Base-by-base conservation (phyloP, 2,888 invertebrate species). In the Meta bourneti region DNA sequence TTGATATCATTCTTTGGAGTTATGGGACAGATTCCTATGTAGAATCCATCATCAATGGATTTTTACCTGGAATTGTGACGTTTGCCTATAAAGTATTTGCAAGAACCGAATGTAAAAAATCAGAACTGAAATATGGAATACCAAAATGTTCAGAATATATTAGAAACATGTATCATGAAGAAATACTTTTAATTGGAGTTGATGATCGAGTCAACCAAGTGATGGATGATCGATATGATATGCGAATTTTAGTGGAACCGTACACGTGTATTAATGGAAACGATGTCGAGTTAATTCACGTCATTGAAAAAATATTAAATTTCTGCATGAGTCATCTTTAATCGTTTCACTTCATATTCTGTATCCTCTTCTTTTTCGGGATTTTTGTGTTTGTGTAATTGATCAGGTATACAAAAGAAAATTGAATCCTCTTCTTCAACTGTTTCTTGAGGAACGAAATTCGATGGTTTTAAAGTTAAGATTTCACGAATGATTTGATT, bases 141-240 rank as follows among this genome's bases (percentile, higher is more conserved):
- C 7, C 11, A 0, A 79, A 79, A 11, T 52, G 54, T 9, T 79
- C 79, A 20, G 79, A 79, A 79, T 20, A 54, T 13, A 79, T 79
- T 19, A 2, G 79, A 11, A 61, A 69, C 6, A 48, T 9, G 49
- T 81, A 49, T 69, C 0, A 9, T 6, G 34, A 70, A 81, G 19
- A 81, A 16, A 48, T 81, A 0, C 34, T 69, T n/a, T 69, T 81
- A 49, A 81, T 81, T 13, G 81, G 81, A 34, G 48, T 81, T 0
- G 81, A 81, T 69, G 81, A 81, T n/a, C 2, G 70, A 16, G 70
- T 70, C 5, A 81, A 48, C 19, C 48, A 81, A 70, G 69, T 48
- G 34, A 81, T 81, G 81, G 81, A 81, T 70, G 48, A 81, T 8
- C 0, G 70, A 8, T 81, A 81, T 48, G 70, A 81, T 81, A 69